Percentiles rank a stretch among this genome's conserved stretches.
Conservation (phyloP, 1,140 invertebrate species). For the Probaryconus sp. region DNA sequence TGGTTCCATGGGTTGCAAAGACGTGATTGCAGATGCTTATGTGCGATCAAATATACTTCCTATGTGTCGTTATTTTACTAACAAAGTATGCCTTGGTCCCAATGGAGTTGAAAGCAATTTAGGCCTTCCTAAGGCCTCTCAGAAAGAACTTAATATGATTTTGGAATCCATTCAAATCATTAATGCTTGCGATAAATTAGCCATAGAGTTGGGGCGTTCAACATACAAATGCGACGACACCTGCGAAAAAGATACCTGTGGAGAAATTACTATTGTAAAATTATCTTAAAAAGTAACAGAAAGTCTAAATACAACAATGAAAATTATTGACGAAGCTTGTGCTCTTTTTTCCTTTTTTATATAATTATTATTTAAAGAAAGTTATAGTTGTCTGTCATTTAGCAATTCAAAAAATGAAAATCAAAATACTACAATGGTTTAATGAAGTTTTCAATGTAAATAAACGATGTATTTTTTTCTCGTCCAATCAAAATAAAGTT, state of each 20-base stretch:
- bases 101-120: slow-evolving; percentile 64
- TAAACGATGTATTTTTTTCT: too few relatives aligned
- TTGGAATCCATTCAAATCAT: slow-evolving; percentile 64
- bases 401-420: too few relatives aligned
- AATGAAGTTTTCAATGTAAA: too few relatives aligned
- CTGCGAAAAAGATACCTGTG: not conserved
- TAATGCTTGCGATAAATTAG: slow-evolving; percentile 61
- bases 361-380: too few relatives aligned
- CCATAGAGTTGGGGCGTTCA: slow-evolving; percentile 20
- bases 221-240: slow-evolving; percentile 15
- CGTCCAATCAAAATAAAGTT: too few relatives aligned
- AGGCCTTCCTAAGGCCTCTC: slow-evolving; percentile 66
- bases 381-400: too few relatives aligned
- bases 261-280: not conserved
- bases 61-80: slow-evolving; percentile 67
- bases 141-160: slow-evolving; percentile 57
- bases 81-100: slow-evolving; percentile 64
- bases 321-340: too few relatives aligned
- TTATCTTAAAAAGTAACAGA: too few relatives aligned
- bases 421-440: too few relatives aligned
- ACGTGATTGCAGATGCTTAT: slow-evolving; percentile 62
- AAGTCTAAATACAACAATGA: too few relatives aligned
- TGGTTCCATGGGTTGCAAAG: slow-evolving; percentile 57
- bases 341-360: too few relatives aligned
- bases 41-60: slow-evolving; percentile 68